These are phyloP conservation scores for Timema podura DNA, from an alignment of 2,888 invertebrate species.

Conservation along the genomic window DNA sequence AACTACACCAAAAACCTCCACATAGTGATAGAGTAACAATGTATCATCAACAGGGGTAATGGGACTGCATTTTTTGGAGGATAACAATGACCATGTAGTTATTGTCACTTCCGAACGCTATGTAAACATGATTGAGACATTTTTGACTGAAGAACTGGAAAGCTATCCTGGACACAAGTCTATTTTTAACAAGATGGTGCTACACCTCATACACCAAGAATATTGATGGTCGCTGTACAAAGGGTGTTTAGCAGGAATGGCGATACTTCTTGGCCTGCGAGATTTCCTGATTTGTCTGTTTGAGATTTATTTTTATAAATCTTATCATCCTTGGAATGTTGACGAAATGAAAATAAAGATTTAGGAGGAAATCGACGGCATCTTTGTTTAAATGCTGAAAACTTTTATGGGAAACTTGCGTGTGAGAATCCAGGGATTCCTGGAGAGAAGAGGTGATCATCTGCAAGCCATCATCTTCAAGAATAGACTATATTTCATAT, in stretches of 20 bases:
- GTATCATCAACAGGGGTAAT: background rate
- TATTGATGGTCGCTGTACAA: background rate
- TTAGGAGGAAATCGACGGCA: no score
- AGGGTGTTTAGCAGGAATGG: background rate
- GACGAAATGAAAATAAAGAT: no score
- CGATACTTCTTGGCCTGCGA: background rate
- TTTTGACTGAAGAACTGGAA: background rate
- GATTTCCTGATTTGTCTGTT: background rate
- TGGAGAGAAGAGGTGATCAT: no score
- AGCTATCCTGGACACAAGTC: background rate
- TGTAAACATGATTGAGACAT: background rate
- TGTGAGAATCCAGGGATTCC: no score
- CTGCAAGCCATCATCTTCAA: no score
- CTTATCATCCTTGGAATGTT: no score
- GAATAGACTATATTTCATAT: no score
- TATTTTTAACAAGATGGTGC: background rate
- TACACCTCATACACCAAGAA: background rate
- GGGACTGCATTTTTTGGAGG: background rate
- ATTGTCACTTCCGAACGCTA: conserved; percentile 8
- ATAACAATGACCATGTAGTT: background rate
- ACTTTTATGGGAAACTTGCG: no score
- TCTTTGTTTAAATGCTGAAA: no score
- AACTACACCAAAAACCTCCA: conserved; percentile 11
- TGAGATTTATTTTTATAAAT: background rate
- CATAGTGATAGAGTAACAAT: conserved; percentile 11